Conservation (phyloP, 2,888 invertebrate genomes). For the Melanostoma mellinum region DNA sequence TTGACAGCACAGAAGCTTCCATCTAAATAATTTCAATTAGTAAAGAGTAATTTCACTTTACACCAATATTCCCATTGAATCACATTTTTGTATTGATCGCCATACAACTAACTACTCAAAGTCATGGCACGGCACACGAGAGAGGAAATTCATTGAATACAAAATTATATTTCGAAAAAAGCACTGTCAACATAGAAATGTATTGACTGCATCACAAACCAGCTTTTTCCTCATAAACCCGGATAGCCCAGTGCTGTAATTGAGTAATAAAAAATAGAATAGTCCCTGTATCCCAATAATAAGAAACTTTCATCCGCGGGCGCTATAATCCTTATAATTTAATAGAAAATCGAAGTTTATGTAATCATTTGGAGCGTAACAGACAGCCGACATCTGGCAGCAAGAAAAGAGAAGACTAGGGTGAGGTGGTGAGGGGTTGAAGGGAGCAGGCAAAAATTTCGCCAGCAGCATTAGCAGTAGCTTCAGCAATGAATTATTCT, state of each 20-base stretch:
- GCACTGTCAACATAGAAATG: conserved; percentile 12
- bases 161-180: no score
- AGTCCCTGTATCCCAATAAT: conserved; percentile 66
- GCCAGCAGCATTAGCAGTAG: conserved; percentile 21
- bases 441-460: conserved; percentile 11
- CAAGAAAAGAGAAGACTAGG: background rate
- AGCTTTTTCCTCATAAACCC: conserved; percentile 28
- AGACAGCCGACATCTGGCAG: conserved; percentile 72
- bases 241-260: conserved; percentile 41
- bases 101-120: no score
- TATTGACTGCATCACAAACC: conserved; percentile 32
- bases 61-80: no score
- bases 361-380: conserved; percentile 71
- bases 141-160: no score
- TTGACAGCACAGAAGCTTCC: no score
- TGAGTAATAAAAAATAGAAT: conserved; percentile 58
- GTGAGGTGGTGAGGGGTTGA: background rate
- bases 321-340: conserved; percentile 72
- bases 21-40: no score
- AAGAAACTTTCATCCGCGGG: conserved; percentile 63
- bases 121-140: no score
- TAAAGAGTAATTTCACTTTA: no score
- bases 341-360: conserved; percentile 73
- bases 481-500: conserved; percentile 52
- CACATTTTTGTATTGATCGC: no score